Conservation (phyloP, 1,140 invertebrate species). For the Sinella curviseta region DNA sequence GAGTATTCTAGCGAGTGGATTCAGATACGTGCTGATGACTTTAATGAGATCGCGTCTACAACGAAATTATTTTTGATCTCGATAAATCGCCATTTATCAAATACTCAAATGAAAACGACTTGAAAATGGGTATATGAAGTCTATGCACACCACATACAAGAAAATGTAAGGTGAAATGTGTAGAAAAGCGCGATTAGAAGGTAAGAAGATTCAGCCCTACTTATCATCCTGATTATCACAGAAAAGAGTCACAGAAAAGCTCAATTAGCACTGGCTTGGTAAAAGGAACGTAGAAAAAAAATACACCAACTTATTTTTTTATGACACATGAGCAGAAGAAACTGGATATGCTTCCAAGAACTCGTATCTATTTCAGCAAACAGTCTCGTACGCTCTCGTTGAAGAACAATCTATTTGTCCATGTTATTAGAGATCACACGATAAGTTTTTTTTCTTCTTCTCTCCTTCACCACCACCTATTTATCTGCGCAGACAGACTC, state of each 20-base stretch:
- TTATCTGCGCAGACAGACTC: no score
- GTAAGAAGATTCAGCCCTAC: no score
- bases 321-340: no score
- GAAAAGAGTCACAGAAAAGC: slow-evolving; percentile 13
- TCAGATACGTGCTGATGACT: slow-evolving; percentile 12
- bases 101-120: no score
- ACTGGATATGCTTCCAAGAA: no score
- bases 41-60: slow-evolving; percentile 5
- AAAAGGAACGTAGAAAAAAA: neutral
- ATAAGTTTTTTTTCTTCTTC: neutral
- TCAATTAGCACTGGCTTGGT: neutral
- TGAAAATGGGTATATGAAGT: no score
- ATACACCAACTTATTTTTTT: no score
- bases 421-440: slow-evolving; percentile 13
- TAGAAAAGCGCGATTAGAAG: no score
- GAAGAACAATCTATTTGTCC: neutral
- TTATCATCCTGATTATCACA: slow-evolving; percentile 8
- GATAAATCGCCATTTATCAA: no score
- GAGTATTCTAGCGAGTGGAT: neutral
- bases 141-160: no score
- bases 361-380: neutral
- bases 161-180: slow-evolving; percentile 5
- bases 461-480: no score
- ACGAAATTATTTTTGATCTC: no score
- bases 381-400: neutral